phyloP scores from a whole-genome alignment of 1,140 invertebrate genomes.

The Solenopsis invicta region DNA sequence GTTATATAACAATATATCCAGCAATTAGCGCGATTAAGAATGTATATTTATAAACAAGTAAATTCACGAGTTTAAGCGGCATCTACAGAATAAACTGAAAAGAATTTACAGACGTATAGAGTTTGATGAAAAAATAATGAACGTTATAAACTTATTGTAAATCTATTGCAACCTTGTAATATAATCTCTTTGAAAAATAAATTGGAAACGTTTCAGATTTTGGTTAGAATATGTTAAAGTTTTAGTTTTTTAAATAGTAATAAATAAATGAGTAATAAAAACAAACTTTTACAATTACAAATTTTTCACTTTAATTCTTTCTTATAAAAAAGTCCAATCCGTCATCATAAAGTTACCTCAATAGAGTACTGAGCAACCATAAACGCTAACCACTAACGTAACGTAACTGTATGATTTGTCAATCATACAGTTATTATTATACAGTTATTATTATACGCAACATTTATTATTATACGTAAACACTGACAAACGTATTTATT shows the following conservation, averaged over 20 bases:
- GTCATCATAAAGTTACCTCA: neutral
- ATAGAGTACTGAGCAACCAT: neutral
- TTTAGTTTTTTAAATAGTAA: neutral
- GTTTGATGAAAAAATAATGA: neutral
- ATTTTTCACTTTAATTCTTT: neutral
- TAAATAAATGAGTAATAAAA: conserved; percentile 9
- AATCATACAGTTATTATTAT: neutral
- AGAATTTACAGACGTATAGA: neutral
- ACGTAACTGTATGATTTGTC: neutral
- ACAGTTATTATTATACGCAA: neutral
- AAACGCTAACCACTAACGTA: neutral
- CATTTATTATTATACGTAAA: neutral
- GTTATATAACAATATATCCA: neutral
- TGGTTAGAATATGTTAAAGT: neutral
- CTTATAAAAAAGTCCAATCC: neutral
- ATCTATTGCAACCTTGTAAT: neutral
- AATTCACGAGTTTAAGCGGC: neutral
- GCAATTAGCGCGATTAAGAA: neutral
- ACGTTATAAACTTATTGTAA: neutral
- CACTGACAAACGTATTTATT: neutral
- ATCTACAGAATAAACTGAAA: neutral
- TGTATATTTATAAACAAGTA: neutral
- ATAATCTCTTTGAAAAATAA: neutral
- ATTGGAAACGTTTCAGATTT: neutral
- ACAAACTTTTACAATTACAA: neutral